phyloP scores from a whole-genome alignment of 2,888 invertebrate genomes.

The Andrena chrysosceles region DNA sequence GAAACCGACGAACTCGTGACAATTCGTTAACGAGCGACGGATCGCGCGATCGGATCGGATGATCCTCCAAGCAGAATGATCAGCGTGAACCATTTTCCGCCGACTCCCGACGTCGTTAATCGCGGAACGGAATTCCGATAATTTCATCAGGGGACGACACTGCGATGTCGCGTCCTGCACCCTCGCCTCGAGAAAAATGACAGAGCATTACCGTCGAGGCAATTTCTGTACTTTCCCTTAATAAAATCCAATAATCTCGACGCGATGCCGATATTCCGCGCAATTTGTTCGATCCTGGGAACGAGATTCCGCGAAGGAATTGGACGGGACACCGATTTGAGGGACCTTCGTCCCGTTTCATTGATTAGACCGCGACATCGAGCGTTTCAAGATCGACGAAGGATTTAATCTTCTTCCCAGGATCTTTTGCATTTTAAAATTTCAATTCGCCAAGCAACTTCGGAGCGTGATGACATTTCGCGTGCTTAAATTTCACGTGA shows the following conservation, averaged over 20 bases:
- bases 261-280: constrained; percentile 18
- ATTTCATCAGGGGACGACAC: constrained; percentile 16
- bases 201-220: constrained; percentile 32
- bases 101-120: constrained; percentile 13
- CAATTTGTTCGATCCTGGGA: constrained; percentile 35
- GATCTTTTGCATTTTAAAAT: not conserved
- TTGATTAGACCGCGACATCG: constrained; percentile 4
- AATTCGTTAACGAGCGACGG: not conserved
- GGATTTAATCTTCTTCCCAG: not conserved
- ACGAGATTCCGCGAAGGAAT: constrained; percentile 39
- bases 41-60: not conserved
- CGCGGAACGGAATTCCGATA: constrained; percentile 36
- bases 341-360: not conserved
- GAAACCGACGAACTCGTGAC: not conserved
- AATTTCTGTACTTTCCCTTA: constrained; percentile 36
- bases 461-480: not conserved
- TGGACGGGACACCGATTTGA: constrained; percentile 6
- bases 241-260: constrained; percentile 44
- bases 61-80: not conserved
- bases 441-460: too few species aligned
- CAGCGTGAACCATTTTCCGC: not conserved
- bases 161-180: constrained; percentile 8
- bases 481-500: not conserved
- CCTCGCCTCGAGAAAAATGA: constrained; percentile 21
- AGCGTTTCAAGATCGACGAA: not conserved